Percentiles rank a stretch among this genome's conserved stretches.
These are phyloP conservation scores for Anas platyrhynchos DNA, from an alignment of 2,113 vertebrate species.

Conservation along the genomic window DNA sequence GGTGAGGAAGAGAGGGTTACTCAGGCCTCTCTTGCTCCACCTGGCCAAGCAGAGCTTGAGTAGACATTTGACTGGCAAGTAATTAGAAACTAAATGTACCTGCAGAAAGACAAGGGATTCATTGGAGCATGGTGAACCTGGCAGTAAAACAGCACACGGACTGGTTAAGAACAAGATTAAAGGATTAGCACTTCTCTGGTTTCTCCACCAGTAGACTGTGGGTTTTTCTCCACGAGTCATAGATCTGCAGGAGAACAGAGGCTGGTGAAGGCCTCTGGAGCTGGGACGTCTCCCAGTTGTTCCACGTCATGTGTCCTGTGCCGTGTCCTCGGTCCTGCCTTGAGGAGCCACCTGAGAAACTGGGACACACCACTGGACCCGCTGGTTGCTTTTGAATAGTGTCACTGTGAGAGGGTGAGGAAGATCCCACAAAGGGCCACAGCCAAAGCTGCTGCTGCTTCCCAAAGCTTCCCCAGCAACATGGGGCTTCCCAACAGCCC, in stretches of 20 bases:
- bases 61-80: neutral
- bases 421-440: neutral
- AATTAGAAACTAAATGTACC: neutral
- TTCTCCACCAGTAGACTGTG: neutral
- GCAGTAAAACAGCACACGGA: neutral
- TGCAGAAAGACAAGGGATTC: neutral
- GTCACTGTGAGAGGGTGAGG: neutral
- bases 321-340: neutral
- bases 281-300: neutral
- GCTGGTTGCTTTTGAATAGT: neutral
- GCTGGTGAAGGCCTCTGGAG: neutral
- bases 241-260: neutral
- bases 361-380: no score
- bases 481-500: accelerated
- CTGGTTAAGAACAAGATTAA: neutral
- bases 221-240: neutral
- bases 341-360: neutral
- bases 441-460: accelerated
- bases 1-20: neutral
- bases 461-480: accelerated
- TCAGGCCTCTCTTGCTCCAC: neutral
- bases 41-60: neutral
- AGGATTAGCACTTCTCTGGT: neutral
- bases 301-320: neutral
- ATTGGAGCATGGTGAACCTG: neutral